Base-by-base conservation (phyloP, 2,797 vertebrate genomes). In the Pteropus rufus region DNA sequence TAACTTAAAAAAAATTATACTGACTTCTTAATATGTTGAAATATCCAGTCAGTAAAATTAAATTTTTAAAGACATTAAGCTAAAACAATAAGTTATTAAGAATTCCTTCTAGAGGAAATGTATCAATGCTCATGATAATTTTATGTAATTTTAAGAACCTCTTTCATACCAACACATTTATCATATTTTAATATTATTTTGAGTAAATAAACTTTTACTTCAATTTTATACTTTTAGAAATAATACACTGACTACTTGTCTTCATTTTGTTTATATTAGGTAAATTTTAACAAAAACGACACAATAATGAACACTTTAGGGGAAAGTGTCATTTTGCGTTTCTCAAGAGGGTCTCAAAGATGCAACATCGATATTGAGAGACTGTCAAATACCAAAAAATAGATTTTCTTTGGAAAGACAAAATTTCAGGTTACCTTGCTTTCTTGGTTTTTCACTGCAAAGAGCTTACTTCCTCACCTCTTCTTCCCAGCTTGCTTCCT, bases 221-320 rank as follows among this genome's bases (percentile, higher is more conserved):
- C 88, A 72, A 41, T 98, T 98, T 97, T 58, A 75, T 58, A 93
- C 90, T 97, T 97, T 89, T 97, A 96, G 93, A 58, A 83, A 89
- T 97, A 98, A 97, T 94, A 95, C 96, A 89, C 95, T 97, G 94
- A 83, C 18, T 96, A 60, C 82, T 97, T 96, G 69, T 94, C 95
- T 96, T 93, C 89, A 95, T 94, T 96, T 85, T 97, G 93, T 97
- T 98, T 73, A 96, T 19, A 97, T 98, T 98, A 80, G 65, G 34
- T 44, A 67, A 36, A 87, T 70, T 87, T 93, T 98, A 58, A 97
- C 97, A 97, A 97, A 98, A 97, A 94, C 97, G 97, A 97, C 98
- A 98, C 92, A 97, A 92, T 97, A 98, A 98, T 97, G 94, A 98
- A 87, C 93, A 97, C 95, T 97, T 98, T 88, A 96, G 97, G 97